These are phyloP conservation scores for Sciurus carolinensis DNA, from an alignment of 2,797 vertebrate species.

Conservation along the genomic window DNA sequence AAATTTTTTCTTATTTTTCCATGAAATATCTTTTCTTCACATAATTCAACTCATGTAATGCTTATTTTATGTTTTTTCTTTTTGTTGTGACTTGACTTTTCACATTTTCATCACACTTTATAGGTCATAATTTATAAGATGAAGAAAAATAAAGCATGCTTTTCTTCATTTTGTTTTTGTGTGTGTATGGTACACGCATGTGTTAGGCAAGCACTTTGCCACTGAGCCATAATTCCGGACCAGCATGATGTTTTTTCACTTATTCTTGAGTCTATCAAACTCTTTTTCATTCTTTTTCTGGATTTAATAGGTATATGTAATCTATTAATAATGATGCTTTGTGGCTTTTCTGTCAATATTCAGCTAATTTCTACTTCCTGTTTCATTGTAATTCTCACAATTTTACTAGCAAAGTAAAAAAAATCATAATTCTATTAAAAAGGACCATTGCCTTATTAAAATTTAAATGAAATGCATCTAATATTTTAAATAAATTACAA, in stretches of 20 bases:
- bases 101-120: not conserved
- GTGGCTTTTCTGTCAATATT: not conserved
- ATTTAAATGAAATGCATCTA: slow-evolving; percentile 18
- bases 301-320: not conserved
- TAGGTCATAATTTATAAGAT: not conserved
- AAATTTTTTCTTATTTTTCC: not conserved
- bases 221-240: too few species aligned
- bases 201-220: too few species aligned
- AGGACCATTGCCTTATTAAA: not conserved
- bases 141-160: not conserved
- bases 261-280: not conserved
- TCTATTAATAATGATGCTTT: not conserved
- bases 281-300: not conserved
- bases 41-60: not conserved
- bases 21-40: not conserved
- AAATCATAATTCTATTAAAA: not conserved
- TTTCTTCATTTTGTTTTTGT: too few species aligned
- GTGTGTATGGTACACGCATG: too few species aligned
- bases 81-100: not conserved
- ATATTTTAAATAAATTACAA: slow-evolving; percentile 25
- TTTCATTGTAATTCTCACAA: not conserved
- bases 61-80: not conserved
- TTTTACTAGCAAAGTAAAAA: not conserved
- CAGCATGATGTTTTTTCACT: not conserved
- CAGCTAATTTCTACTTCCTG: not conserved